Base-by-base conservation (phyloP, 2,888 invertebrate genomes). In the Drosophila gaucha region DNA sequence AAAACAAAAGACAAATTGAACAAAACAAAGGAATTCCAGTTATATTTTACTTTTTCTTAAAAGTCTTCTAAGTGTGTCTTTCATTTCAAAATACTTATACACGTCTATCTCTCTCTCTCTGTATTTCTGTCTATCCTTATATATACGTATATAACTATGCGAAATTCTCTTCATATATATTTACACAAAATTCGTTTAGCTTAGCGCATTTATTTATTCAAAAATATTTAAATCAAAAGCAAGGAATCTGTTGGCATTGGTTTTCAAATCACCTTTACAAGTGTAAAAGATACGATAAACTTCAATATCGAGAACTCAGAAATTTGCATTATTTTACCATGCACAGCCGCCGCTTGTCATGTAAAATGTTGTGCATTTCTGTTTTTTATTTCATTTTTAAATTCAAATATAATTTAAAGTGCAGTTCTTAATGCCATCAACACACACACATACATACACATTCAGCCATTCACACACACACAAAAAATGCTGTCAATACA, bases 191-290 rank as follows among this genome's bases (percentile, higher is more conserved):
- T 56, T 62, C 44, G 60, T 60, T 60, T 62, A 75, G 71, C 79
- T 67, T 77, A 74, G 75, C 58, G 74, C 70, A 80, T 72, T 69
- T 52, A 78, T 75, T 63, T 75, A 72, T 89, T 88, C 88, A 89
- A 88, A 89, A 83, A 86, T 85, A 89, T 80, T 77, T 83, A 56
- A 80, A 82, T n/a, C 9, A 30, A 49, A 69, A 76, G 64, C 78
- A 79, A 78, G 82, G 78, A 88, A 90, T 91, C 76, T 85, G 89
- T 91, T 91, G 91, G 91, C 91, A 90, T 91, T 91, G 90, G 90
- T 89, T 89, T 89, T 80, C 86, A 74, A 87, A 82, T 78, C 71
- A 74, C 38, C 50, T 59, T 24, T 16, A 43, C 47, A 56, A 57
- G 59, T 28, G 41, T 56, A 60, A 59, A 59, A 44, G 44, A 59